Evolutionary conservation across 2,797 vertebrate genomes (phyloP).

Genomic region (Paguma larvata): DNA sequence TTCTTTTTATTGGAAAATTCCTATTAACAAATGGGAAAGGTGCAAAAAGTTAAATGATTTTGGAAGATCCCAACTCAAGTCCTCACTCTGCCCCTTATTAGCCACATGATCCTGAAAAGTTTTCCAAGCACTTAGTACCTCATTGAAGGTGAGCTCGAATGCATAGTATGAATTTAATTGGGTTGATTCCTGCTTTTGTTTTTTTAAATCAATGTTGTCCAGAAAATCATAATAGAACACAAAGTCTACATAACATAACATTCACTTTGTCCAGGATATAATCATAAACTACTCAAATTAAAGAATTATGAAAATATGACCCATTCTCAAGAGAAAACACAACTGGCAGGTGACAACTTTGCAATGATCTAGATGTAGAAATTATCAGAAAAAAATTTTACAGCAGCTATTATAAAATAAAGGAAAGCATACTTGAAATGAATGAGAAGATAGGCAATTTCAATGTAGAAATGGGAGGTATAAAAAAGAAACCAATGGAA

Average conservation of each 20-base stretch:
- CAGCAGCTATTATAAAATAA: neutral
- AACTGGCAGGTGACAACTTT: neutral
- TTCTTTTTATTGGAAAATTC: neutral
- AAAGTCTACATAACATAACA: neutral
- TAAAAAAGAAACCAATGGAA: neutral
- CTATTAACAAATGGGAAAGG: neutral
- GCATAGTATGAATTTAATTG: neutral
- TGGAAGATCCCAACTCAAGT: neutral
- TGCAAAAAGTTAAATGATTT: neutral
- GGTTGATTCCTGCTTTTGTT: neutral
- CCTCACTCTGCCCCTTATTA: neutral
- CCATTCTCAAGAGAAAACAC: neutral
- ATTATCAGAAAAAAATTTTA: neutral
- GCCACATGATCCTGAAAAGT: neutral
- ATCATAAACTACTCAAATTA: conserved; percentile 1
- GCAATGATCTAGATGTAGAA: neutral
- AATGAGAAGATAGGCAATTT: neutral
- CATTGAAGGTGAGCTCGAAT: neutral
- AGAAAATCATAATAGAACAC: neutral
- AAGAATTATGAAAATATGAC: neutral
- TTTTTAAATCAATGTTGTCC: neutral
- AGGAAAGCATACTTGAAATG: neutral
- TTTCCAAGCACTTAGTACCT: neutral
- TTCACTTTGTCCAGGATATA: neutral
- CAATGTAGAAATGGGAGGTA: neutral